Percentiles rank a stretch among this genome's conserved stretches.
phyloP scores from a whole-genome alignment of 1,140 invertebrate species.

The Pygmarrhopalites habei region DNA sequence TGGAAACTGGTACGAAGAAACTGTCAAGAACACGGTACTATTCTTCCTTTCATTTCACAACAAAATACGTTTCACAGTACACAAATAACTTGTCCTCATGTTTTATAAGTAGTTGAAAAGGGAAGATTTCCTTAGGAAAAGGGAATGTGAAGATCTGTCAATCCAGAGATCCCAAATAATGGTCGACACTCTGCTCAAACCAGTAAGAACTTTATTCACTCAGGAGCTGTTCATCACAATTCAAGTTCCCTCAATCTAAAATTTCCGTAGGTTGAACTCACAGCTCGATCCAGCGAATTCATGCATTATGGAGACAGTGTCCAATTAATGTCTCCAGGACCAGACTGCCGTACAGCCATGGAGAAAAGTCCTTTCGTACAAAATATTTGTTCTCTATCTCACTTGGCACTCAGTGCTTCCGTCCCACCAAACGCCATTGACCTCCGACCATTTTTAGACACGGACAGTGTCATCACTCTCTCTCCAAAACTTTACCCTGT shows the following conservation, averaged over 20 bases:
- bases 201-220: slow-evolving; percentile 10
- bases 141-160: slow-evolving; percentile 33
- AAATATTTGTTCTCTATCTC: slow-evolving; percentile 17
- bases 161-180: slow-evolving; percentile 36
- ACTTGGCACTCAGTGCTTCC: slow-evolving; percentile 31
- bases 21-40: slow-evolving; percentile 31
- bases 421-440: slow-evolving; percentile 31
- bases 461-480: slow-evolving; percentile 32
- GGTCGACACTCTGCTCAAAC: slow-evolving; percentile 31
- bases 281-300: slow-evolving; percentile 1
- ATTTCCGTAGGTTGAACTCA: slow-evolving; percentile 19
- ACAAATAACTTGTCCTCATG: no score
- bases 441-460: slow-evolving; percentile 26
- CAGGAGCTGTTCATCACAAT: no score
- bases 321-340: slow-evolving; percentile 34
- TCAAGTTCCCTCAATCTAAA: neutral
- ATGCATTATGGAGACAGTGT: slow-evolving; percentile 33
- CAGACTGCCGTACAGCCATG: slow-evolving; percentile 23
- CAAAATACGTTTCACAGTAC: no score
- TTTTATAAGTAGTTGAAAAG: slow-evolving; percentile 22
- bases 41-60: no score
- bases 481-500: slow-evolving; percentile 32
- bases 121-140: slow-evolving; percentile 24
- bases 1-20: slow-evolving; percentile 37
- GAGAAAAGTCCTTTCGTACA: slow-evolving; percentile 30